phyloP scores from a whole-genome alignment of 2,113 vertebrate genomes.

The Serilophus lunatus region DNA sequence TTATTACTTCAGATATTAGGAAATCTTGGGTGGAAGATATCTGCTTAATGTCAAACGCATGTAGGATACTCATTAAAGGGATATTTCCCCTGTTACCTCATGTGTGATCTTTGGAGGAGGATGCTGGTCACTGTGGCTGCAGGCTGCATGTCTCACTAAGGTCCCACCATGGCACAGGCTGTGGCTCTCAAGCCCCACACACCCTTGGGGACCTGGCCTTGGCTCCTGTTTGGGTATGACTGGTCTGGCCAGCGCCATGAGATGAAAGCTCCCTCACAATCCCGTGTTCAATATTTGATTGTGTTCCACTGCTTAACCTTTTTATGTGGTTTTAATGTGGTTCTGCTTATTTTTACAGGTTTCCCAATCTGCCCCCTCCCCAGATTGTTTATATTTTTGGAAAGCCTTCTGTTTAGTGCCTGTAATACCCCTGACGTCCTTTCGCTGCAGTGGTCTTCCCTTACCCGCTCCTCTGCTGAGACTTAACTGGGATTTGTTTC shows the following conservation, averaged over 20 bases:
- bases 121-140: neutral
- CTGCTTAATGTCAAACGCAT: neutral
- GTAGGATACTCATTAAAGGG: neutral
- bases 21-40: neutral
- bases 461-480: neutral
- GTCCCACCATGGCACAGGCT: neutral
- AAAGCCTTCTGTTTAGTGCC: constrained; percentile 64
- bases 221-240: neutral
- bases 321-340: constrained; percentile 48
- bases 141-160: neutral
- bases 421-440: constrained; percentile 31
- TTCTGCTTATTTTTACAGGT: constrained; percentile 63
- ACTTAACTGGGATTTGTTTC: constrained; percentile 65
- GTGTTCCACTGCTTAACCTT: neutral
- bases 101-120: neutral
- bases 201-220: neutral
- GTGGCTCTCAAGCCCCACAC: neutral
- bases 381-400: constrained; percentile 59
- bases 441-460: constrained; percentile 1
- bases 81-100: neutral
- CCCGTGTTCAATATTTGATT: neutral
- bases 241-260: neutral
- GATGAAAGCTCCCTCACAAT: neutral
- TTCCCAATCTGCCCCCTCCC: constrained; percentile 48
- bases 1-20: neutral